These are phyloP conservation scores for Musca vetustissima DNA, from an alignment of 1,140 invertebrate genomes.

Conservation along the genomic window DNA sequence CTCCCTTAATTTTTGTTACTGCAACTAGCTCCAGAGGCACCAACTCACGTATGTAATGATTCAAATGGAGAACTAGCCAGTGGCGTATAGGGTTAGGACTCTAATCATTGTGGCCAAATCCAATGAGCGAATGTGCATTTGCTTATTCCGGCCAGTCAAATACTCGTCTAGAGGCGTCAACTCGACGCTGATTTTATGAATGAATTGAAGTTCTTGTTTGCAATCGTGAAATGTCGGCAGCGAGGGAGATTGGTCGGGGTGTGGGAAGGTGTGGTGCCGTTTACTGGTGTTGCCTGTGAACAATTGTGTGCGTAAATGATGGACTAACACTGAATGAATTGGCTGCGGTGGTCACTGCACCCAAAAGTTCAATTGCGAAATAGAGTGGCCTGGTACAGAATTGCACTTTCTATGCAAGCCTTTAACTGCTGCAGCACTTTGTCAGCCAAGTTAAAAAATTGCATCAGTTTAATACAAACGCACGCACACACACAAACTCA, in stretches of 20 bases:
- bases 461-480: background rate
- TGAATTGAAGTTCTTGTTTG: constrained; percentile 5
- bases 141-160: background rate
- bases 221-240: too few species aligned
- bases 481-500: too few species aligned
- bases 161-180: constrained; percentile 20
- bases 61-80: background rate
- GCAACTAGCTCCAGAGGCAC: background rate
- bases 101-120: background rate
- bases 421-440: constrained; percentile 7
- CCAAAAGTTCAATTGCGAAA: constrained; percentile 17
- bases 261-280: too few species aligned
- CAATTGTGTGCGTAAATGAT: constrained; percentile 18
- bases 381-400: too few species aligned
- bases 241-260: too few species aligned
- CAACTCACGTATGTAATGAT: background rate
- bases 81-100: background rate
- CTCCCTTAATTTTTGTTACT: background rate
- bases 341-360: constrained; percentile 11
- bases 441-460: constrained; percentile 19
- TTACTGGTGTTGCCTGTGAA: constrained; percentile 3
- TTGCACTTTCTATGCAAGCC: constrained; percentile 9
- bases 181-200: constrained; percentile 19
- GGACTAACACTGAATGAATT: constrained; percentile 17
- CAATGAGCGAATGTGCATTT: too few species aligned